Conservation (phyloP, 2,888 invertebrate genomes). For the Platycnemis pennipes region DNA sequence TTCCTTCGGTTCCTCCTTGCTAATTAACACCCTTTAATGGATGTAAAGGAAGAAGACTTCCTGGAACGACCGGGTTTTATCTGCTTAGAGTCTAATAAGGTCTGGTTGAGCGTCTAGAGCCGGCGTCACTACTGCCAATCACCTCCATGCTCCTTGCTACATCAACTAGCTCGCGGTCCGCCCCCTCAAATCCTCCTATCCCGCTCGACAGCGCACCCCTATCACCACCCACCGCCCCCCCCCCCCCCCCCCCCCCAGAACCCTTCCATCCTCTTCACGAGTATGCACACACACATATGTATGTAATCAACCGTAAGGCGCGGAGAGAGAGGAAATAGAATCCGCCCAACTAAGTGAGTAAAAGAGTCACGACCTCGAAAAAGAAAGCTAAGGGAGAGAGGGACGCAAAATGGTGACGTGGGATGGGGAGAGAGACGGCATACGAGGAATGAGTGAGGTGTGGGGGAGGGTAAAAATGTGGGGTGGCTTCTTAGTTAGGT, state of each 20-base stretch:
- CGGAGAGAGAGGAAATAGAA: background rate
- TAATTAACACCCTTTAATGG: constrained; percentile 25
- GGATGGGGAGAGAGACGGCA: background rate
- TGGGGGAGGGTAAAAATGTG: background rate
- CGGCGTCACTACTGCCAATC: constrained; percentile 3
- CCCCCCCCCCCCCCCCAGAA: too few relatives aligned
- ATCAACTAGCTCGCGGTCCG: background rate
- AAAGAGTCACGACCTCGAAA: background rate
- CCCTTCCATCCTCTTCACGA: too few relatives aligned
- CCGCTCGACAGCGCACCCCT: background rate
- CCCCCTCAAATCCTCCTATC: background rate
- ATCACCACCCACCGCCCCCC: background rate
- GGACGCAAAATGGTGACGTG: background rate
- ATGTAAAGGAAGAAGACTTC: background rate
- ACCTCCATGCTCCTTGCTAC: background rate
- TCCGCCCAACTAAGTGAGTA: background rate
- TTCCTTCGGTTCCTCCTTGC: background rate
- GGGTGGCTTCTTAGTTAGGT: background rate
- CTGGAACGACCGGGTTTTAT: background rate
- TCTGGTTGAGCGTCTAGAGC: background rate
- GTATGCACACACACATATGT: background rate
- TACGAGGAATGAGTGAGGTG: background rate
- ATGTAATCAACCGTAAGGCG: background rate
- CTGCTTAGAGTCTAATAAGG: background rate
- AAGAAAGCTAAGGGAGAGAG: background rate